These are phyloP conservation scores for Halcyon smyrnensis DNA, from an alignment of 2,797 vertebrate genomes.

Conservation along the genomic window DNA sequence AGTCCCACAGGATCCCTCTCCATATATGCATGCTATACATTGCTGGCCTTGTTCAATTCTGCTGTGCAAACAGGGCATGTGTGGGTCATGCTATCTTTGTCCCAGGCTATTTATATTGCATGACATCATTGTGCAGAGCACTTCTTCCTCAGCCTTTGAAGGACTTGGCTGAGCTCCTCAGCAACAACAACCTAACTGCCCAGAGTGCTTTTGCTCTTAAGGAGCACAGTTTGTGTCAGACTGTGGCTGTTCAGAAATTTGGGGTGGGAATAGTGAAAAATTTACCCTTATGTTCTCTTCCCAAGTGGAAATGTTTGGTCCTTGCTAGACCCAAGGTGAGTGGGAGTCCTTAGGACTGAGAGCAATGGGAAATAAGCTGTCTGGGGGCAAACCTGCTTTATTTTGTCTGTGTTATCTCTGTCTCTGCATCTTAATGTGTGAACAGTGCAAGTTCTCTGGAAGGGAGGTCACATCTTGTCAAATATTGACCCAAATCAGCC, in stretches of 20 bases:
- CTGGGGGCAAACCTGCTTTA: background rate
- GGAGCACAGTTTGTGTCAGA: background rate
- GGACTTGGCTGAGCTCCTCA: conserved; percentile 6
- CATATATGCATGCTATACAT: background rate
- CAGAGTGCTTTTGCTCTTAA: background rate
- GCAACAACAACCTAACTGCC: background rate
- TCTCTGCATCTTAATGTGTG: background rate
- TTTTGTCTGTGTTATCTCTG: background rate
- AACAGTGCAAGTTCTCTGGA: background rate
- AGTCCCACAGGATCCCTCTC: background rate
- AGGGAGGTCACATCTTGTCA: background rate
- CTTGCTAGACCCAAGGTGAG: background rate
- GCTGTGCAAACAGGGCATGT: background rate
- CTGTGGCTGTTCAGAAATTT: background rate
- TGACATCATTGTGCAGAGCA: background rate
- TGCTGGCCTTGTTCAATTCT: background rate
- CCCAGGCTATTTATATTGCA: background rate
- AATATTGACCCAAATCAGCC: background rate
- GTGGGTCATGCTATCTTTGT: conserved; percentile 22
- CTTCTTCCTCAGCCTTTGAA: background rate
- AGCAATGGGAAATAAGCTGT: background rate
- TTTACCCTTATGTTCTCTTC: background rate
- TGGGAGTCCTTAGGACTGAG: background rate
- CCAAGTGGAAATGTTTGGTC: background rate
- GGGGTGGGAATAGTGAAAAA: background rate